Base-by-base conservation (phyloP, 1,140 invertebrate genomes). In the Drosophila seguyi region DNA sequence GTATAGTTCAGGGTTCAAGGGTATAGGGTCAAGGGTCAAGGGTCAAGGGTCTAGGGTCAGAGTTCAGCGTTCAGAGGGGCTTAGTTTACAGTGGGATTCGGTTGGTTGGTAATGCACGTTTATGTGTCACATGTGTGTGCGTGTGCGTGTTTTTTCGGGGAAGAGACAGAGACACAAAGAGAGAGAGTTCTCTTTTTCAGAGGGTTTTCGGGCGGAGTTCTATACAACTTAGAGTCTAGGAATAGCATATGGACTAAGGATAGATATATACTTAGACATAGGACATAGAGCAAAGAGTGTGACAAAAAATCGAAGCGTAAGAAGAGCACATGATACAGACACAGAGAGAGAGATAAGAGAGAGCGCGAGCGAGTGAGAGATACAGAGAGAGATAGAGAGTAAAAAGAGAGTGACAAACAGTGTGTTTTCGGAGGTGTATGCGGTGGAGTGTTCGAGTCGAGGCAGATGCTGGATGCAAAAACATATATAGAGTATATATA, bases 141-240 rank as follows among this genome's bases (percentile, higher is more conserved):
- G 42, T 57, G 52, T 36, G 55, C 38, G 71, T 45, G 66, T 52
- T 31, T 73, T 39, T 55, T 61, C n/a, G 47, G 45, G 69, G 45
- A 48, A 74, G 67, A 73, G 68, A 71, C 67, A 72, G 55, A 74
- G 71, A 74, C 55, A n/a, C n/a, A n/a, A n/a, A 25, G 25, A 74
- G 44, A 66, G 75, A 72, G 45, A 62, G 58, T 56, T 78, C 56
- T 68, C 53, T 45, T 25, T 48, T 75, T 45, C 50, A 57, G 60
- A 58, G 42, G 78, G 44, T 39, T 50, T 47, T 48, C 11, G 67
- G 66, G 67, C 67, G 34, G 58, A 75, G 44, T 68, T 75, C 58
- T 75, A 83, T 62, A 77, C 75, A 87, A 80, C 83, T 87, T 87
- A 88, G 80, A 76, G 59, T 55, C 83, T 87, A 83, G 55, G 55